These are phyloP conservation scores for Schizopygopsis malacanthus DNA, from an alignment of 2,797 vertebrate species.

Conservation along the genomic window DNA sequence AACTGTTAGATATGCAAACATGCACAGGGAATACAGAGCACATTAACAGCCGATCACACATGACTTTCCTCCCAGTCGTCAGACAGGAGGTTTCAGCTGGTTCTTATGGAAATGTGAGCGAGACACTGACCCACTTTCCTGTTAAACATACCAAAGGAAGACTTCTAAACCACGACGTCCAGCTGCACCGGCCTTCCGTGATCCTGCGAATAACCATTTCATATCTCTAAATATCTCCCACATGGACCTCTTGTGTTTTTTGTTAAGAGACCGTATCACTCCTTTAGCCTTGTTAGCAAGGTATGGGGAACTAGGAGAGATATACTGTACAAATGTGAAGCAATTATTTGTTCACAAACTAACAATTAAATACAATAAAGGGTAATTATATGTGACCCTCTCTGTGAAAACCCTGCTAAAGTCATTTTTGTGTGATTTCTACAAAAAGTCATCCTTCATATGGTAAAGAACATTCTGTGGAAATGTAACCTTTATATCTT, in stretches of 20 bases:
- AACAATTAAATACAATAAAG: too few relatives aligned
- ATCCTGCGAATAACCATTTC: not conserved
- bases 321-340: too few relatives aligned
- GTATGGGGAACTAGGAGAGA: too few relatives aligned
- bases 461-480: too few relatives aligned
- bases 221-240: not conserved
- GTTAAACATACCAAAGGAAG: conserved; percentile 35
- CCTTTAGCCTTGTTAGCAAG: too few relatives aligned
- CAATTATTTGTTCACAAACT: too few relatives aligned
- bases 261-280: not conserved
- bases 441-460: too few relatives aligned
- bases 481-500: too few relatives aligned
- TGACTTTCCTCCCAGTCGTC: not conserved
- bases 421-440: too few relatives aligned
- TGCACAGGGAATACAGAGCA: not conserved
- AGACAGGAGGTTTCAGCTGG: not conserved
- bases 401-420: too few relatives aligned
- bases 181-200: not conserved
- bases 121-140: conserved; percentile 25
- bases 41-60: too few relatives aligned
- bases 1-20: not conserved
- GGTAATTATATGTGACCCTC: too few relatives aligned
- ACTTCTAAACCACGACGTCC: not conserved
- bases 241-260: not conserved
- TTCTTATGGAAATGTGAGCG: not conserved